These are phyloP conservation scores for Gisinianus flammeolus DNA, from an alignment of 2,888 invertebrate genomes.

Conservation along the genomic window DNA sequence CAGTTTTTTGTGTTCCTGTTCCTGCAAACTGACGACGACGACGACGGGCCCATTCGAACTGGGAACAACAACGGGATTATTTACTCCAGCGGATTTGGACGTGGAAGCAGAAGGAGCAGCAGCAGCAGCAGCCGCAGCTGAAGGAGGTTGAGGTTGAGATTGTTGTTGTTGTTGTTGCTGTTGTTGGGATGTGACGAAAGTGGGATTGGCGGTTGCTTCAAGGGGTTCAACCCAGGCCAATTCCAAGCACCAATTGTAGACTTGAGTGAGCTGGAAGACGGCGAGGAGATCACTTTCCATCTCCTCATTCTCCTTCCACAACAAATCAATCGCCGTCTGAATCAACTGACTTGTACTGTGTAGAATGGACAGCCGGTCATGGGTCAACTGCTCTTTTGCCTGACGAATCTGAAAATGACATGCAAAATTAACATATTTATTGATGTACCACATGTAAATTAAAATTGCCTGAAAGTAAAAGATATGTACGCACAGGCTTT, in stretches of 20 bases:
- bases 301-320: background rate
- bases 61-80: too few relatives aligned
- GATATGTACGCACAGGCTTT: too few relatives aligned
- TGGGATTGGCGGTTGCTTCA: conserved; percentile 29
- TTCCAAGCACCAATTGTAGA: conserved; percentile 55
- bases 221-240: conserved; percentile 47
- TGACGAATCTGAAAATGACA: conserved; percentile 50
- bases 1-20: background rate
- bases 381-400: conserved; percentile 55
- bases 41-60: too few relatives aligned
- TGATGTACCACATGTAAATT: background rate
- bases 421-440: background rate
- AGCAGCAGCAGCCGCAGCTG: conserved; percentile 34
- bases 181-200: background rate
- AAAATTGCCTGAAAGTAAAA: too few relatives aligned
- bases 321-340: conserved; percentile 16
- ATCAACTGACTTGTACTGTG: conserved; percentile 36
- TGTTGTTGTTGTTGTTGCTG: background rate
- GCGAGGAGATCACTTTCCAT: background rate
- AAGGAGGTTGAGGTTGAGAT: background rate
- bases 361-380: conserved; percentile 51
- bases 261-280: conserved; percentile 54
- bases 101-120: conserved; percentile 10
- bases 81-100: background rate
- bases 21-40: too few relatives aligned